Base-by-base conservation (phyloP, 2,113 vertebrate genomes). In the Hypocryptadius cinnamomeus region DNA sequence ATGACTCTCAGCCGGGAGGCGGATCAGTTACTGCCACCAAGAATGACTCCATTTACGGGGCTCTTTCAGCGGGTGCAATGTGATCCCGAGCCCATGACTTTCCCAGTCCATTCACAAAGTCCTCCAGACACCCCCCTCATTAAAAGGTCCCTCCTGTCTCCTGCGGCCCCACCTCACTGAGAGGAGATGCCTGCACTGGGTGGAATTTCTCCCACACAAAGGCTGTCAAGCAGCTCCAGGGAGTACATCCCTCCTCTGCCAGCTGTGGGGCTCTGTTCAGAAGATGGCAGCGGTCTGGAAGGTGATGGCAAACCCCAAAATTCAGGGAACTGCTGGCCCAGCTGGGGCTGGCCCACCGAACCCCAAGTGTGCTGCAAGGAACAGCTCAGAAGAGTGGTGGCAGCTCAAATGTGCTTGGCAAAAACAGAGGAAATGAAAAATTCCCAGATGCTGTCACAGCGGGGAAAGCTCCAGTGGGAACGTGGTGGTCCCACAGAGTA, bases 81-180 rank as follows among this genome's bases (percentile, higher is more conserved):
- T 9, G 95, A 96, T 96, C 96, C 95, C 56, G 51, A 94, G 92
- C 86, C 86, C 86, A 2, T 2, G 84, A 31, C 89, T 92, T 95
- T 95, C 94, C 92, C 94, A 94, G 74, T 31, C 95, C 92, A 84
- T 94, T 93, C 94, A 94, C 78, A 93, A 93, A 87, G 78, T 88
- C 35, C 89, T 48, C 15, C 21, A 86, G 92, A 63, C 40, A 3
- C 79, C 79, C 69, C 53, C 30, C 50, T 85, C 89, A 31, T 92
- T 74, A 77, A 54, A 64, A 61, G 59, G 69, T 59, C 50, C 3
- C 81, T 80, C 79, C 86, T n/a, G 48, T 53, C 90, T 53, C 51
- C 85, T 31, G 11, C 73, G 28, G 91, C 68, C 88, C 65, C 69
- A 79, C 91, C 91, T 87, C 15, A 4, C 63, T 0, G 1, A 20